Evolutionary conservation across 2,797 vertebrate genomes (phyloP).

Genomic region (Anableps anableps): DNA sequence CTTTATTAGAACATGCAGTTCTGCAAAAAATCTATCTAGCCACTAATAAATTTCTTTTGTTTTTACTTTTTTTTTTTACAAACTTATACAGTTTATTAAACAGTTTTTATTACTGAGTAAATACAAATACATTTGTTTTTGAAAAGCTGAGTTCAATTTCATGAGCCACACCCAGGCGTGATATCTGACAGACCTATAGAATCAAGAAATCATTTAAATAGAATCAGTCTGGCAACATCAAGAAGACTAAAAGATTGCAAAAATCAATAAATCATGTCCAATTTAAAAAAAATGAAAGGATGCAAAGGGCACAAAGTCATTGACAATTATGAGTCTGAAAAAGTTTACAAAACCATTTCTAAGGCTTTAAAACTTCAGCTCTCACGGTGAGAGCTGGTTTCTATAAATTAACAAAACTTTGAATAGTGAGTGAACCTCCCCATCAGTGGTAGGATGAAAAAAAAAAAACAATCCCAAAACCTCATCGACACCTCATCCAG

Average conservation of each 20-base stretch:
- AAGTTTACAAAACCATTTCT: no score
- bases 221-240: neutral
- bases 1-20: neutral
- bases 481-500: no score
- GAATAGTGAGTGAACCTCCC: no score
- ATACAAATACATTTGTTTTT: neutral
- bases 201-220: neutral
- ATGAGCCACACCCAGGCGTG: neutral
- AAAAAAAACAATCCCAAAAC: no score
- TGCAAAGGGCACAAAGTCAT: no score
- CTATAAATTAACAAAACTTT: no score
- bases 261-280: no score
- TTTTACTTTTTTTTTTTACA: neutral
- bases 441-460: no score
- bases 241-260: neutral
- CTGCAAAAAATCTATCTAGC: neutral
- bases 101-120: neutral
- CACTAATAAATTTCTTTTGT: neutral
- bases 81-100: neutral
- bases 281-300: no score
- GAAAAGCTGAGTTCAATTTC: neutral
- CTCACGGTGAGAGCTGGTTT: no score
- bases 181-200: neutral
- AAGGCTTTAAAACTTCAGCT: no score
- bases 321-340: no score